Percentiles rank a stretch among this genome's conserved stretches.
These are phyloP conservation scores for Myotis yumanensis DNA, from an alignment of 2,113 vertebrate species.

Conservation along the genomic window DNA sequence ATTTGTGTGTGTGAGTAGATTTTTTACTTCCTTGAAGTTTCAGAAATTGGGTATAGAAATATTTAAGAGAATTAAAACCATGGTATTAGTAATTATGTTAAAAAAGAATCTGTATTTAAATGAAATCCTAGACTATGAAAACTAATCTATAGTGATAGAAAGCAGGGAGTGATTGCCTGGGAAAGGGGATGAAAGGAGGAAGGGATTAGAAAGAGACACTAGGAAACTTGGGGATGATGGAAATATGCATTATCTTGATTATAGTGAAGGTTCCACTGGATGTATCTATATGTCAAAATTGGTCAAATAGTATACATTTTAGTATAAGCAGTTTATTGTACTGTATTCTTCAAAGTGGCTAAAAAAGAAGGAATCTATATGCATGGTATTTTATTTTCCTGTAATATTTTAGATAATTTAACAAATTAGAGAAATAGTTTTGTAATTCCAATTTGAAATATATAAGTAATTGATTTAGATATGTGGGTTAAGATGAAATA, in stretches of 20 bases:
- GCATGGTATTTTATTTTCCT: not conserved
- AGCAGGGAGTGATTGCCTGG: not conserved
- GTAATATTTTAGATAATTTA: not conserved
- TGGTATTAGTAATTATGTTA: not conserved
- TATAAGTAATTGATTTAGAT: not conserved
- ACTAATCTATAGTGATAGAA: not conserved
- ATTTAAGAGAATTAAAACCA: not conserved
- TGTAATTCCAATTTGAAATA: not conserved
- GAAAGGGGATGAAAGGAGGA: not conserved
- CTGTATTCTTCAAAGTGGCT: not conserved
- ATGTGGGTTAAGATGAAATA: not conserved
- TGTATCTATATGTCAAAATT: conserved; percentile 3
- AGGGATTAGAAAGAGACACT: not conserved
- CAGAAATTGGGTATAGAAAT: not conserved
- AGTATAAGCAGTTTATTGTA: not conserved
- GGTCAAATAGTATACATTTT: not conserved
- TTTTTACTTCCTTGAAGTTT: not conserved
- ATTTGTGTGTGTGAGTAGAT: not conserved
- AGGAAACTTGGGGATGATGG: not conserved
- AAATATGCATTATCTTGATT: not conserved
- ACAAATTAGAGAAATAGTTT: not conserved
- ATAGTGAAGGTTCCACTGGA: not conserved
- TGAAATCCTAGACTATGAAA: not conserved
- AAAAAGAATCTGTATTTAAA: not conserved
- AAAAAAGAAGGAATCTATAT: not conserved